phyloP scores from a whole-genome alignment of 2,113 vertebrate species.

The Rhynchopsitta pachyrhyncha region DNA sequence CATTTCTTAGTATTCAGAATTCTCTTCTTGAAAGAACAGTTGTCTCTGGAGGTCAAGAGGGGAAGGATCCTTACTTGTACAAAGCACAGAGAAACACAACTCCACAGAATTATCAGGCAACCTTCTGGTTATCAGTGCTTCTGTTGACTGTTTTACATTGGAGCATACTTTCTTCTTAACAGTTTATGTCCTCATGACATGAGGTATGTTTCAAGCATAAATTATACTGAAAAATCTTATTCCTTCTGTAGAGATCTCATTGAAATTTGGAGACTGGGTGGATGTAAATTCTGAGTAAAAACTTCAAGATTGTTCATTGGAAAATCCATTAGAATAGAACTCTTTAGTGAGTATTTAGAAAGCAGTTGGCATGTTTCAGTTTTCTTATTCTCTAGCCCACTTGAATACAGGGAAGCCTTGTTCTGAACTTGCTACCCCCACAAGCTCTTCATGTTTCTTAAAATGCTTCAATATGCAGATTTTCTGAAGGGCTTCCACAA shows the following conservation, averaged over 20 bases:
- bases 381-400: background rate
- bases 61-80: background rate
- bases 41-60: background rate
- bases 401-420: background rate
- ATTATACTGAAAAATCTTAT: background rate
- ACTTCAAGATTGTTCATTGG: background rate
- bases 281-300: background rate
- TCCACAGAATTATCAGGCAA: background rate
- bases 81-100: background rate
- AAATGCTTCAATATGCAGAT: background rate
- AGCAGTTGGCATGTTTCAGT: background rate
- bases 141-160: background rate
- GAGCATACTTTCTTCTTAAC: background rate
- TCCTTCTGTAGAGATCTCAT: background rate
- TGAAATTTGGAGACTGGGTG: background rate
- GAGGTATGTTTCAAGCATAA: background rate
- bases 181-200: background rate
- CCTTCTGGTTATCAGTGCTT: background rate
- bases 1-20: background rate
- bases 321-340: background rate
- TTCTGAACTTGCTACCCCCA: background rate
- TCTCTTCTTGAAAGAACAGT: conserved; percentile 7
- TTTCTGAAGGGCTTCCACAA: background rate
- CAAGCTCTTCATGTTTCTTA: background rate
- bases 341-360: background rate